phyloP scores from a whole-genome alignment of 30 jellyfish, hydroid and myxozoan genomes.

The Chrysaora quinquecirrha region DNA sequence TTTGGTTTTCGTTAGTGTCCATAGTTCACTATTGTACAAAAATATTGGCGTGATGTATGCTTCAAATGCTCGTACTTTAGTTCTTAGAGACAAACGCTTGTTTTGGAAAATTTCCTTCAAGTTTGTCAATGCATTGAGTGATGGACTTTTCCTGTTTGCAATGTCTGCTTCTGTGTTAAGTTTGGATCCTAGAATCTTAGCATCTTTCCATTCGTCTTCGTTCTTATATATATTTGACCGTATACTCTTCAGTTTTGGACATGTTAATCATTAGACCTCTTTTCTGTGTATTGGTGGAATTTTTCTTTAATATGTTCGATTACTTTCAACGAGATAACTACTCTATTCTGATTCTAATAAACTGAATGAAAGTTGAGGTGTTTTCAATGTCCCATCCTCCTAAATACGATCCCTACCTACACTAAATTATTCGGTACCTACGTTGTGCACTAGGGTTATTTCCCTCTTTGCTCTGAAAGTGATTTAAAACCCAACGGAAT shows the following conservation, averaged over 20 bases:
- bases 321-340: too few relatives aligned
- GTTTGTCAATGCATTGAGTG: slow-evolving; percentile 12
- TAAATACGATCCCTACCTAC: too few relatives aligned
- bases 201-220: slow-evolving; percentile 3
- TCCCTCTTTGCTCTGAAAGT: too few relatives aligned
- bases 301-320: too few relatives aligned
- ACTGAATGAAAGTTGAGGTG: too few relatives aligned
- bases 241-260: slow-evolving; percentile 26
- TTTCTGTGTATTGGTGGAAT: background rate
- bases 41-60: background rate
- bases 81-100: slow-evolving; percentile 9
- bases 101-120: slow-evolving; percentile 17
- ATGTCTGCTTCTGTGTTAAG: slow-evolving; percentile 28
- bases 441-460: too few relatives aligned
- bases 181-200: slow-evolving; percentile 17
- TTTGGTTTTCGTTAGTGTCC: background rate
- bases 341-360: too few relatives aligned
- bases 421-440: too few relatives aligned
- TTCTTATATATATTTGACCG: slow-evolving; percentile 13
- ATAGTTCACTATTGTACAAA: background rate
- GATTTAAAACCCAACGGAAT: background rate
- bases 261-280: slow-evolving; percentile 11
- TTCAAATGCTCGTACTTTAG: slow-evolving; percentile 17
- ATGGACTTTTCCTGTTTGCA: slow-evolving; percentile 15
- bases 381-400: too few relatives aligned